These are phyloP conservation scores for Bettongia penicillata DNA, from an alignment of 2,113 vertebrate genomes.

Conservation along the genomic window DNA sequence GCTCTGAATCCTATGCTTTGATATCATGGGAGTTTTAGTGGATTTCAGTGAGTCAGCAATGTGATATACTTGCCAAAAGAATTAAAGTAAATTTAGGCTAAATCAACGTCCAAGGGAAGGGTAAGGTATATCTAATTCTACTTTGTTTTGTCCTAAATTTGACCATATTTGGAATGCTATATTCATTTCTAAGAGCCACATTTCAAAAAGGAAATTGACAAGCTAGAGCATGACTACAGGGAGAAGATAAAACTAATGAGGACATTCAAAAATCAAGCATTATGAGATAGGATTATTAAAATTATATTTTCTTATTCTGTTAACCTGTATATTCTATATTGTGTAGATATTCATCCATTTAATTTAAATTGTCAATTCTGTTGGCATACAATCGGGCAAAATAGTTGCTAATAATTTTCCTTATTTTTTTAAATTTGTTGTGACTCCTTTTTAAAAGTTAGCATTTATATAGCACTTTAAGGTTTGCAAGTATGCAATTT, in stretches of 20 bases:
- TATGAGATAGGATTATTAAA: neutral
- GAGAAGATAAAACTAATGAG: neutral
- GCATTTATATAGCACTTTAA: neutral
- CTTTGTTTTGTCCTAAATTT: neutral
- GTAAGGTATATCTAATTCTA: neutral
- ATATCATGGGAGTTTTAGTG: neutral
- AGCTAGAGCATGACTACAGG: neutral
- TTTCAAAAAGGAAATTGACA: neutral
- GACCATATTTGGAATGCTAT: neutral
- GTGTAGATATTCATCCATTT: neutral
- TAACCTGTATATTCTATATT: neutral
- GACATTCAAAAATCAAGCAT: neutral
- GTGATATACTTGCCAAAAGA: neutral
- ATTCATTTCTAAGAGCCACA: neutral
- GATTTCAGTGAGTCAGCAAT: neutral
- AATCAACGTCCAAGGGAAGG: neutral
- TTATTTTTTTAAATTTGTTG: neutral
- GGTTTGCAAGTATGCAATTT: neutral
- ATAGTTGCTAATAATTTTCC: neutral
- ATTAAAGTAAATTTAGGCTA: neutral
- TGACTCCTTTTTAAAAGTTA: neutral
- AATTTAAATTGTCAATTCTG: neutral
- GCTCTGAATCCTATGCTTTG: neutral
- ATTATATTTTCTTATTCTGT: neutral
- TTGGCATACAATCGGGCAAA: neutral